Percentiles rank a stretch among this genome's conserved stretches.
Evolutionary conservation across 2,797 vertebrate genomes (phyloP).

Genomic region (Eleutherodactylus coqui): DNA sequence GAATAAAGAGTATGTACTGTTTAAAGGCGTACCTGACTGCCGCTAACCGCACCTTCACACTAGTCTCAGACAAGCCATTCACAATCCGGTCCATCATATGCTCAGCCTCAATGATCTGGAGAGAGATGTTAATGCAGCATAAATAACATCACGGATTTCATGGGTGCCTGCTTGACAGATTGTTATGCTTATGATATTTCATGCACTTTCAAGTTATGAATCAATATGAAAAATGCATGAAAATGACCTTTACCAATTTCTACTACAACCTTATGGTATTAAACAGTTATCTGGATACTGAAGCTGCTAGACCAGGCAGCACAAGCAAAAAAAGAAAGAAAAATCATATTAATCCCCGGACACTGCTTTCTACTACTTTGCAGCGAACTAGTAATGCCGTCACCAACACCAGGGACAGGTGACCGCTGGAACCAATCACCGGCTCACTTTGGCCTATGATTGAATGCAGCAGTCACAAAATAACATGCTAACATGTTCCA

Average conservation of each 20-base stretch:
- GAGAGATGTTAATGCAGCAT: slow-evolving; percentile 66
- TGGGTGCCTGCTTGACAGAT: slow-evolving; percentile 40
- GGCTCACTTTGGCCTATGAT: too few relatives aligned
- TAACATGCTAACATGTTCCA: too few relatives aligned
- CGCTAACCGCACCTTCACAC: slow-evolving; percentile 97
- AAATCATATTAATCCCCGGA: too few relatives aligned
- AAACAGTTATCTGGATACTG: too few relatives aligned
- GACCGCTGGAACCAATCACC: too few relatives aligned
- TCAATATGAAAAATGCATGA: background rate
- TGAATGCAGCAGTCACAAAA: too few relatives aligned
- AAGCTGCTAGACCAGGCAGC: too few relatives aligned
- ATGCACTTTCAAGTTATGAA: background rate
- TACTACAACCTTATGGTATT: background rate
- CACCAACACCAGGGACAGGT: too few relatives aligned
- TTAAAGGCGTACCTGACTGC: slow-evolving; percentile 89
- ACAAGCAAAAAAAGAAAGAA: too few relatives aligned
- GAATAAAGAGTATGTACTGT: background rate
- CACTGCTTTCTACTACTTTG: too few relatives aligned
- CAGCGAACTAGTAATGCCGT: too few relatives aligned
- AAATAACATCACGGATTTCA: slow-evolving; percentile 68
- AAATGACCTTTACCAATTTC: background rate
- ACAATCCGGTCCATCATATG: slow-evolving; percentile 99
- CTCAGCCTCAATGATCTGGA: slow-evolving; percentile 97
- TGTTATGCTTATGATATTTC: background rate
- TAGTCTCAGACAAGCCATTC: slow-evolving; percentile 96